A percentile compares a stretch with the other conserved stretches of the same genome.
These are phyloP conservation scores for Eupeodes corollae DNA, from an alignment of 1,140 invertebrate genomes.

Conservation along the genomic window DNA sequence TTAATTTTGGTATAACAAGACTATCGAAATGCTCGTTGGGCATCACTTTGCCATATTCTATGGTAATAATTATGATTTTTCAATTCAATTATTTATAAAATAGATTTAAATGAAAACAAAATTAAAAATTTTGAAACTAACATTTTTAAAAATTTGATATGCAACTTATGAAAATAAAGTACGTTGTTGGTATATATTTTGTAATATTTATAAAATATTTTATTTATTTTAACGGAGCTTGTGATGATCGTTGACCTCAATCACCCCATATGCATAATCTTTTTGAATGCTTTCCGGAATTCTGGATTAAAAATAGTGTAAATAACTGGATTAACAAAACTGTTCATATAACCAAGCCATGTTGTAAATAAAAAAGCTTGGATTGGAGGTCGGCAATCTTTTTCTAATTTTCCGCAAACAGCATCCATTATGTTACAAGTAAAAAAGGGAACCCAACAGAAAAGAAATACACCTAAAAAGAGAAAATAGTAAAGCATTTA, in stretches of 20 bases:
- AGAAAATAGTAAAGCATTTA: not conserved
- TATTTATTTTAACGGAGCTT: no score
- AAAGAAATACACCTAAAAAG: slow-evolving; percentile 71
- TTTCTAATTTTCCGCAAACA: slow-evolving; percentile 73
- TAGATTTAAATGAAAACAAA: no score
- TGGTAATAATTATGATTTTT: no score
- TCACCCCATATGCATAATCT: slow-evolving; percentile 63
- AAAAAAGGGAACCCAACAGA: slow-evolving; percentile 99
- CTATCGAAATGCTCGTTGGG: no score
- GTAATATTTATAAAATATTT: no score
- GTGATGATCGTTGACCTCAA: slow-evolving; percentile 8
- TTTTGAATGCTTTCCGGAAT: slow-evolving; percentile 97
- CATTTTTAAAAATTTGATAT: no score
- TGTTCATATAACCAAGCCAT: slow-evolving; percentile 99
- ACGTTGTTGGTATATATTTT: no score
- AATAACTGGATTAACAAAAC: slow-evolving; percentile 94
- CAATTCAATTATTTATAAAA: no score
- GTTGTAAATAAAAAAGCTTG: slow-evolving; percentile 89
- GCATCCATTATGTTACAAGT: slow-evolving; percentile 94
- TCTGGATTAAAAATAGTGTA: slow-evolving; percentile 99
- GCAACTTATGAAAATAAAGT: no score
- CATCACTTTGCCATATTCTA: no score
- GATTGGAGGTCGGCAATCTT: slow-evolving; percentile 71
- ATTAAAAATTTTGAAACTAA: no score
- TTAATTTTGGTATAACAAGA: no score